Evolutionary conservation across 1,140 invertebrate genomes (phyloP).

Genomic region (Nilaparvata lugens): DNA sequence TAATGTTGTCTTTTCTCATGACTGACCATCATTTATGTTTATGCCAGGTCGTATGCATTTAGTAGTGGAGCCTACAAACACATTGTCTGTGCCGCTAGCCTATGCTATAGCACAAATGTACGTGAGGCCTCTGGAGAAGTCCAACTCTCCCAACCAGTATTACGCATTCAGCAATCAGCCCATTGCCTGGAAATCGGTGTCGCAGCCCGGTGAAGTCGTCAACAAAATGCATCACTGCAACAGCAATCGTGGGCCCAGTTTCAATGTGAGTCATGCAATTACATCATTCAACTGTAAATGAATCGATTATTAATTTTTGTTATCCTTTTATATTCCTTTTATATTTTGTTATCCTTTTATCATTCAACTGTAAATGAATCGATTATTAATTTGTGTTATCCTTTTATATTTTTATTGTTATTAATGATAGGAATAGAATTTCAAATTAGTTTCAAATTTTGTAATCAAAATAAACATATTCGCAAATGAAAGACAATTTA

Average conservation of each 20-base stretch:
- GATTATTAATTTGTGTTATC: no score
- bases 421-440: no score
- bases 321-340: background rate
- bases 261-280: no score
- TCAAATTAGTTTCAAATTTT: no score
- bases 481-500: no score
- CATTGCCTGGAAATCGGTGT: conserved; percentile 54
- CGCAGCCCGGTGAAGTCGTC: conserved; percentile 44
- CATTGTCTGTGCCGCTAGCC: conserved; percentile 52
- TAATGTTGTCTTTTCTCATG: no score
- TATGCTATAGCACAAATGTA: conserved; percentile 51
- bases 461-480: no score
- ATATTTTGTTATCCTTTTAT: background rate
- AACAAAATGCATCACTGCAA: conserved; percentile 42
- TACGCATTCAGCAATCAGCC: conserved; percentile 50
- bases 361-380: no score
- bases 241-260: conserved; percentile 31
- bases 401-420: no score
- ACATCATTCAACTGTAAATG: conserved; percentile 37
- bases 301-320: conserved; percentile 5
- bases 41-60: conserved; percentile 28
- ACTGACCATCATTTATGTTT: no score
- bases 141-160: conserved; percentile 31
- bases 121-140: conserved; percentile 40
- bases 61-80: conserved; percentile 28